phyloP scores from a whole-genome alignment of 2,888 invertebrate genomes.

The Calameuta pallipes region DNA sequence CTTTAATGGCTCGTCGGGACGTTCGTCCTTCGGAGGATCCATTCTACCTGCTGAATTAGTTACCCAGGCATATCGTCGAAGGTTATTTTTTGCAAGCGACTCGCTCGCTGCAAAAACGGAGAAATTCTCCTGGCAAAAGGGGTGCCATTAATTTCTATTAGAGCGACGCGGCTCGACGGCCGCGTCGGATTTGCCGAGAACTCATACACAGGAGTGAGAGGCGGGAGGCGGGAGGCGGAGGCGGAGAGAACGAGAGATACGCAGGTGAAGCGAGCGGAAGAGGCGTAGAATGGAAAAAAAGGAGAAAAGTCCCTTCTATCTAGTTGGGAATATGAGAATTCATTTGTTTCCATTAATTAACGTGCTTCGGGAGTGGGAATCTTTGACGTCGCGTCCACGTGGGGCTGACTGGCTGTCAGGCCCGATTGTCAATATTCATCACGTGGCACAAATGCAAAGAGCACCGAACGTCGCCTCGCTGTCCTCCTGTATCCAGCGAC shows the following conservation, averaged over 20 bases:
- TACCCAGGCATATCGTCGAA: background rate
- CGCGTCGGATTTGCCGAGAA: slow-evolving; percentile 26
- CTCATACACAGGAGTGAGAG: background rate
- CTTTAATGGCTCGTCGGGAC: background rate
- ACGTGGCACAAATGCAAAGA: background rate
- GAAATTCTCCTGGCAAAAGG: slow-evolving; percentile 30
- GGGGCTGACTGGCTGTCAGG: too few relatives aligned
- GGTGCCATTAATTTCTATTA: slow-evolving; percentile 47
- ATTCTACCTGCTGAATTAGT: slow-evolving; percentile 9
- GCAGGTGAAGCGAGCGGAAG: background rate
- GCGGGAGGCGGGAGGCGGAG: background rate
- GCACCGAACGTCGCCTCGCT: too few relatives aligned
- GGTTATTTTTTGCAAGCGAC: background rate
- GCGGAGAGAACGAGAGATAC: too few relatives aligned
- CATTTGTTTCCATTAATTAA: slow-evolving; percentile 47
- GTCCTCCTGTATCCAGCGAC: too few relatives aligned
- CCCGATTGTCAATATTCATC: background rate
- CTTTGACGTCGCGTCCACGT: background rate
- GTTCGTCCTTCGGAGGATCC: slow-evolving; percentile 13
- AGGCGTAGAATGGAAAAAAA: background rate
- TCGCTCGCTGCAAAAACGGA: slow-evolving; percentile 26
- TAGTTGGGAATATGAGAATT: slow-evolving; percentile 34
- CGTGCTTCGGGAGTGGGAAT: background rate
- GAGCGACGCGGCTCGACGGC: slow-evolving; percentile 33
- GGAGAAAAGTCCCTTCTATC: slow-evolving; percentile 7